Conservation (phyloP, 2,888 invertebrate genomes). For the Helleia helle region DNA sequence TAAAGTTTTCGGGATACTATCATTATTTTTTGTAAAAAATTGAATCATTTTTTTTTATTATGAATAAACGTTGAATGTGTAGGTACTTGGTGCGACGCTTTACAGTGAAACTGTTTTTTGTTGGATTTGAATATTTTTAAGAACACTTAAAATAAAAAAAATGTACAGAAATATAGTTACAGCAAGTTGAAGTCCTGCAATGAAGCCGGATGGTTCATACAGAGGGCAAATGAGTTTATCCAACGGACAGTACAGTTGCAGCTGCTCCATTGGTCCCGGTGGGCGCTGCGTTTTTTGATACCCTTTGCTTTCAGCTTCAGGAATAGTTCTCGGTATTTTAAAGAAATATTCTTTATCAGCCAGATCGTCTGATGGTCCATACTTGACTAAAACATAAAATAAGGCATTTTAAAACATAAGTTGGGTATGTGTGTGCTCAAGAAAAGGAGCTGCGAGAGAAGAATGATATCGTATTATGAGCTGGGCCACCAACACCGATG, state of each 20-base stretch:
- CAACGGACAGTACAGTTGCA: conserved; percentile 54
- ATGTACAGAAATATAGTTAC: conserved; percentile 43
- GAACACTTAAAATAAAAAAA: too few relatives aligned
- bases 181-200: conserved; percentile 57
- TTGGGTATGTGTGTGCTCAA: too few relatives aligned
- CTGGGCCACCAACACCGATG: too few relatives aligned
- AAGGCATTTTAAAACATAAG: too few relatives aligned
- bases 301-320: conserved; percentile 44
- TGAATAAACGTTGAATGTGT: too few relatives aligned
- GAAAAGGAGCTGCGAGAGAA: too few relatives aligned
- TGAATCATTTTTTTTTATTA: too few relatives aligned
- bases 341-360: conserved; percentile 59
- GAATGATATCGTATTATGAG: too few relatives aligned
- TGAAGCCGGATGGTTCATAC: conserved; percentile 54
- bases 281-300: conserved; percentile 49
- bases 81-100: too few relatives aligned
- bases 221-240: conserved; percentile 50
- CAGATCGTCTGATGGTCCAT: conserved; percentile 60
- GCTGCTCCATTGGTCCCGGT: conserved; percentile 44
- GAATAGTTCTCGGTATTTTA: conserved; percentile 52
- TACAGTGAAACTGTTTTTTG: too few relatives aligned
- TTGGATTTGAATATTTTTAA: too few relatives aligned
- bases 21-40: not conserved
- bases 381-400: conserved; percentile 42
- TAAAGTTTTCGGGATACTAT: too few relatives aligned